Conservation (phyloP, 2,113 vertebrate genomes). For the Ursus arctos region DNA sequence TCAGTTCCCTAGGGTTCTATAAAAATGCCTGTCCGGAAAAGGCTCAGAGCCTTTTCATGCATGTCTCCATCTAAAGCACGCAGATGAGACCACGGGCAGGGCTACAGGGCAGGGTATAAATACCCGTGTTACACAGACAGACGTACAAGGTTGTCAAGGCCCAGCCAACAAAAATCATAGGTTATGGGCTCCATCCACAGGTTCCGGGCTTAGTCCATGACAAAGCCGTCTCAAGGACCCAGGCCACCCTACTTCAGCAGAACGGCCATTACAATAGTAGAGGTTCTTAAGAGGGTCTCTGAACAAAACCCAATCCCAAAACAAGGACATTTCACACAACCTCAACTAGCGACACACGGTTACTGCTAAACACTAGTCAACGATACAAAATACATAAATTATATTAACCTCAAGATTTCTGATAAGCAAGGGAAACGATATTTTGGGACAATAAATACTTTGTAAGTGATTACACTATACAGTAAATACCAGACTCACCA, state of each 20-base stretch:
- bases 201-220: not conserved
- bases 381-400: slow-evolving; percentile 47
- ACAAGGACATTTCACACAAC: slow-evolving; percentile 5
- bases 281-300: not conserved
- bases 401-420: slow-evolving; percentile 13
- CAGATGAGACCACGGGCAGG: not conserved
- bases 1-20: not conserved
- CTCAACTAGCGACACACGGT: slow-evolving; percentile 20
- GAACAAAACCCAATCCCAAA: not conserved
- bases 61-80: not conserved
- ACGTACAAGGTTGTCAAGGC: not conserved
- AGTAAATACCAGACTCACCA: not conserved
- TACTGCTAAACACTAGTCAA: not conserved
- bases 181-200: not conserved
- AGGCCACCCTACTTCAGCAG: not conserved
- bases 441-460: not conserved
- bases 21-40: not conserved
- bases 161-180: not conserved
- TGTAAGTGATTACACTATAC: not conserved
- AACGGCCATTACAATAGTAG: not conserved
- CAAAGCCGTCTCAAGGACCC: not conserved
- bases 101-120: not conserved
- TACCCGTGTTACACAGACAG: not conserved
- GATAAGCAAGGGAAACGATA: not conserved
- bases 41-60: not conserved